Evolutionary conservation across 35 echinoderm and acorn worm genomes (phyloP).

Genomic region (Anneissia japonica): DNA sequence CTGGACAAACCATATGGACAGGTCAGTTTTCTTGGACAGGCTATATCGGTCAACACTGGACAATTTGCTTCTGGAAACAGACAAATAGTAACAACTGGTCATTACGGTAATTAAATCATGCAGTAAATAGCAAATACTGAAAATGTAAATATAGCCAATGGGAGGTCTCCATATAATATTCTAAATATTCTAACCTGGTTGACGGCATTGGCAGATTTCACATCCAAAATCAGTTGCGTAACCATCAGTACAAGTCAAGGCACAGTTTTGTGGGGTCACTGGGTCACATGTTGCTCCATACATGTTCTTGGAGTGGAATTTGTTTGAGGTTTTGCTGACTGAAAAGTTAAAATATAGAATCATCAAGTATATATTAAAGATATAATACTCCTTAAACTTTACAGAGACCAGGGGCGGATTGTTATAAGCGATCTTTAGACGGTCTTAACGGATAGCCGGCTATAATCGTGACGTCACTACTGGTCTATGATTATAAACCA

Average conservation of each 20-base stretch:
- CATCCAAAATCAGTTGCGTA: conserved; percentile 43
- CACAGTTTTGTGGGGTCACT: conserved; percentile 11
- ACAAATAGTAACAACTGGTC: too few relatives aligned
- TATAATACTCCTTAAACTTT: too few relatives aligned
- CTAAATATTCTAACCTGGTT: conserved; percentile 12
- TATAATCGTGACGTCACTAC: too few relatives aligned
- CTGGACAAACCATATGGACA: conserved; percentile 40
- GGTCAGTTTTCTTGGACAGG: conserved; percentile 3
- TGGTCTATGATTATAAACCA: too few relatives aligned
- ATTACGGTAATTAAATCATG: neutral
- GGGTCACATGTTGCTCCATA: conserved; percentile 29
- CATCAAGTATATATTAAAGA: neutral
- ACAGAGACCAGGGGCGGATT: too few relatives aligned
- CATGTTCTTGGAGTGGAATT: neutral
- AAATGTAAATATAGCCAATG: too few relatives aligned
- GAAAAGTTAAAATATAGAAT: neutral
- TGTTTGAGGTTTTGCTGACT: neutral
- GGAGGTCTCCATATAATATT: too few relatives aligned
- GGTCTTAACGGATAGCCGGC: too few relatives aligned
- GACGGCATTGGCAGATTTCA: conserved; percentile 28
- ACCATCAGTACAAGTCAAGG: conserved; percentile 21
- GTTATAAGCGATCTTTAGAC: too few relatives aligned
- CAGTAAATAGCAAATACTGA: too few relatives aligned
- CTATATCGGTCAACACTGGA: conserved; percentile 6
- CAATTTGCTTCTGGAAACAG: conserved; percentile 1